Base-by-base conservation (phyloP, 2,797 vertebrate species). In the Spinibarbus caldwelli region DNA sequence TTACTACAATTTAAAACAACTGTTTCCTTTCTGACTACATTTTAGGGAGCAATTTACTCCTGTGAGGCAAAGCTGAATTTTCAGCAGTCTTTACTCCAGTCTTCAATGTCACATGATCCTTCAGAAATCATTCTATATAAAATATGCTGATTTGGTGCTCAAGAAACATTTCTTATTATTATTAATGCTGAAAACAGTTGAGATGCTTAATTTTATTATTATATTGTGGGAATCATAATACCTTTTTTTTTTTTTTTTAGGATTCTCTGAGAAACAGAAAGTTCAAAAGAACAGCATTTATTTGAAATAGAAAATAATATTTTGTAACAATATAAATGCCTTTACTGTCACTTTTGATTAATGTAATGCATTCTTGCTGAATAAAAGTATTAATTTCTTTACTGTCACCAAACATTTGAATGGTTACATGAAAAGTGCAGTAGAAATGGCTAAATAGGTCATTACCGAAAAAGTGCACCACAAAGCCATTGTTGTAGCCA, bases 391-490 rank as follows among this genome's bases (percentile, higher is more conserved):
- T 12, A 0, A 68, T 45, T 31, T 67, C 59, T 49, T 49, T 34
- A 9, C 1, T 2, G 23, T 6, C 5, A 1, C 23, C 34, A n/a
- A 59, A 41, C 23, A 0, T 26, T 78, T n/a, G 14, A 59, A 59
- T 41, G 3, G 3, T n/a, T n/a, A n/a, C n/a, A n/a, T n/a, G n/a
- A n/a, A 67, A 45, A n/a, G 2, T 21, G 23, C 19, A 12, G 54
- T 9, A 57, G 8, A 52, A 15, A 8, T 14, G 9, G 2, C 29
- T 29, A 66, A 66, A 59, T 23, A 43, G n/a, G 45, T 5, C 1
- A 54, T 96, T 91, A 99, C 98, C 97, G 0, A 97, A 98, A 92
- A 98, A 99, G 90, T 97, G 97, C 87, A 99, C 93, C 87, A 98
- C 94, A 7, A 99, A 99, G 73, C 98, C 98, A 3, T 98, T 96